phyloP scores from a whole-genome alignment of 2,888 invertebrate species.

The Apocheima hispidaria region DNA sequence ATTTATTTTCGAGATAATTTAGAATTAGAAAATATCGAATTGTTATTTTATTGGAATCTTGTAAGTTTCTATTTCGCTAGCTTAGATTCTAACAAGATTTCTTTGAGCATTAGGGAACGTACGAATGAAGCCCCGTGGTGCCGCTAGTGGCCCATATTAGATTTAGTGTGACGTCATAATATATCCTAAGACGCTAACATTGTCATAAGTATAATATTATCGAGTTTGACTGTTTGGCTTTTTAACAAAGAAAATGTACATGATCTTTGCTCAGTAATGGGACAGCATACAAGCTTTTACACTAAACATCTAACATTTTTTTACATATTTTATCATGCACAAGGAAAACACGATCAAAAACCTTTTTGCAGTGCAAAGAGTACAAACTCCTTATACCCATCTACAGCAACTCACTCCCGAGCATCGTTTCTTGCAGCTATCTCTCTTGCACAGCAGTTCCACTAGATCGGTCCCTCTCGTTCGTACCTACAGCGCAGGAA shows the following conservation, averaged over 20 bases:
- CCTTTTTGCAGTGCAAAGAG: not conserved
- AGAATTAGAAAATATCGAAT: not conserved
- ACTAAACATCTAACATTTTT: not conserved
- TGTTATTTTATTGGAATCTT: slow-evolving; percentile 1
- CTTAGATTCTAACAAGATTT: not conserved
- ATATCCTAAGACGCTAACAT: no score
- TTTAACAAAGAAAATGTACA: not conserved
- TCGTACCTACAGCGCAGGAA: slow-evolving; percentile 69
- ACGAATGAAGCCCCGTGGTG: no score
- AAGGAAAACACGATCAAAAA: slow-evolving; percentile 9
- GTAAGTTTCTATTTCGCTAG: not conserved
- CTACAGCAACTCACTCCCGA: slow-evolving; percentile 56
- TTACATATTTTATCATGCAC: not conserved
- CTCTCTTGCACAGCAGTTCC: slow-evolving; percentile 44
- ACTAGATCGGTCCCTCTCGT: slow-evolving; percentile 47
- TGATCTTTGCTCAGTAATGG: not conserved
- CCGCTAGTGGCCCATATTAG: no score
- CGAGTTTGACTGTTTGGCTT: no score
- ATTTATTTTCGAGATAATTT: not conserved
- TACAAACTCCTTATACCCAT: slow-evolving; percentile 53
- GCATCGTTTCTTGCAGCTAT: slow-evolving; percentile 48
- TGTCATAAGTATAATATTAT: no score
- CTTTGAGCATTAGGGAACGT: not conserved
- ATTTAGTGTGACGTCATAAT: no score
- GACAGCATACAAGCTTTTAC: not conserved